phyloP scores from a whole-genome alignment of 2,113 vertebrate genomes.

The Anoura caudifer region DNA sequence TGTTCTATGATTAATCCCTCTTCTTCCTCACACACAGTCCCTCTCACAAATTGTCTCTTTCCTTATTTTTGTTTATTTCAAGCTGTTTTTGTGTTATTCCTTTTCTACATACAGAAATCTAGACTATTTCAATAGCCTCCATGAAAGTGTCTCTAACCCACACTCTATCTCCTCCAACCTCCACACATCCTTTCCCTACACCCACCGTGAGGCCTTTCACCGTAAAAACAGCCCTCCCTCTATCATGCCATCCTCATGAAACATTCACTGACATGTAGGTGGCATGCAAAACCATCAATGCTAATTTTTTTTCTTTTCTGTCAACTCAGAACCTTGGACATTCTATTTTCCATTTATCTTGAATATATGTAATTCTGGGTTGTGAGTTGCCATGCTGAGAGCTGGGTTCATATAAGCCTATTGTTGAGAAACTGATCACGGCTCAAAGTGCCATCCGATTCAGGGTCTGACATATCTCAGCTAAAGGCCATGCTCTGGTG shows the following conservation, averaged over 20 bases:
- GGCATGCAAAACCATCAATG: neutral
- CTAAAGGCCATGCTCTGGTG: neutral
- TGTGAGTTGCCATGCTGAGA: neutral
- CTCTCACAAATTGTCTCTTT: neutral
- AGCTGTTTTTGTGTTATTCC: neutral
- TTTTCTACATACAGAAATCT: neutral
- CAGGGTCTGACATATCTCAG: neutral
- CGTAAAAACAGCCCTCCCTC: neutral
- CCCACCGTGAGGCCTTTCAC: neutral
- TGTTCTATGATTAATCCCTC: neutral
- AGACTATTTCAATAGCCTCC: neutral
- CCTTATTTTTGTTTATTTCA: neutral
- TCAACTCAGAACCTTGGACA: neutral
- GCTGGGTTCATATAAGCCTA: neutral
- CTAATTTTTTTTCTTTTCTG: neutral
- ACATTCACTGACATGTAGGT: neutral
- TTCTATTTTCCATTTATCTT: neutral
- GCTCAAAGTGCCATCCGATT: too few relatives aligned
- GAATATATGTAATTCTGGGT: neutral
- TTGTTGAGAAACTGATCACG: neutral
- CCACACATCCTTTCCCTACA: neutral
- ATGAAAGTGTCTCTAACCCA: neutral
- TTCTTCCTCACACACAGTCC: neutral
- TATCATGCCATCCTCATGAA: neutral
- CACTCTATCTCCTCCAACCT: rapidly evolving